These are phyloP conservation scores for Eupithecia abbreviata DNA, from an alignment of 2,888 invertebrate genomes.

Conservation along the genomic window DNA sequence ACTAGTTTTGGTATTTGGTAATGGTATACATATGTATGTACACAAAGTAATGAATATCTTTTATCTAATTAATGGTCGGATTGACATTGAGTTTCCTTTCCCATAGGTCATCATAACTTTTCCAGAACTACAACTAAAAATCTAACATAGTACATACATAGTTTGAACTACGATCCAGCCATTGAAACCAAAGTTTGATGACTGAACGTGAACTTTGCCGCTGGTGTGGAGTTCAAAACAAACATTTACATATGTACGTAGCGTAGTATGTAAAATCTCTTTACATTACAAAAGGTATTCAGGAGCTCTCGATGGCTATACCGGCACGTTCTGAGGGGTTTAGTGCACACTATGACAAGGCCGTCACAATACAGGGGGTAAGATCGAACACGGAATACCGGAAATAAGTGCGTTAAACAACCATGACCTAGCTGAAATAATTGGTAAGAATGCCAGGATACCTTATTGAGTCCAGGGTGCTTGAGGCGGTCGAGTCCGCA, in stretches of 20 bases:
- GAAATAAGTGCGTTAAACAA: constrained; percentile 49
- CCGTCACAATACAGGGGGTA: constrained; percentile 34
- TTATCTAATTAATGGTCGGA: constrained; percentile 13
- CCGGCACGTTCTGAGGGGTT: neutral
- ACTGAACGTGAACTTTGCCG: constrained; percentile 60
- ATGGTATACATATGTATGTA: neutral
- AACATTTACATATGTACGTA: constrained; percentile 54
- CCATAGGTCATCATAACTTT: constrained; percentile 3
- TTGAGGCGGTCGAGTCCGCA: constrained; percentile 87
- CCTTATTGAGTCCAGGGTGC: constrained; percentile 89
- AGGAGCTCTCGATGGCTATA: neutral
- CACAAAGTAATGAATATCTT: neutral
- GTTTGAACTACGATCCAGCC: neutral
- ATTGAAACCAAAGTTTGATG: constrained; percentile 56
- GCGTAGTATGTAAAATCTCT: constrained; percentile 27
- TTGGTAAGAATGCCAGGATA: constrained; percentile 55
- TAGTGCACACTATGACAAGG: neutral
- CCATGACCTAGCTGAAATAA: constrained; percentile 65
- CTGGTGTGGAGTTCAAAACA: constrained; percentile 60
- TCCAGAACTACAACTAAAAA: neutral
- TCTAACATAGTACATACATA: too few species aligned
- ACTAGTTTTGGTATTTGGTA: neutral
- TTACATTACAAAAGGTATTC: constrained; percentile 50
- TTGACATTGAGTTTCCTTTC: constrained; percentile 22
- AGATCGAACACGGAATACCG: constrained; percentile 50